phyloP scores from a whole-genome alignment of 2,888 invertebrate genomes.

The Dioctria linearis region DNA sequence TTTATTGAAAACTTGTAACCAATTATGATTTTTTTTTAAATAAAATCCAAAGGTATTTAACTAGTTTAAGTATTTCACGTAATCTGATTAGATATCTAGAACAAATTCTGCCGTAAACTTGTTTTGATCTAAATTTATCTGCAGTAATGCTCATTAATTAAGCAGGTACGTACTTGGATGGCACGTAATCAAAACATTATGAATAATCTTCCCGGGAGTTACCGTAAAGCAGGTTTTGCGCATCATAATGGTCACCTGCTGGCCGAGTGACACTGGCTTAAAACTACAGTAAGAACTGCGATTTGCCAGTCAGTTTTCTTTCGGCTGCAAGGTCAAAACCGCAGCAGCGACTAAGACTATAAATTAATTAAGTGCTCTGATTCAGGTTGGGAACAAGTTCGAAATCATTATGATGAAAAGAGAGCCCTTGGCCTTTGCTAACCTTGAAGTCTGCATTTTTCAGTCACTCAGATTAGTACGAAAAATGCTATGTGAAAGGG shows the following conservation, averaged over 20 bases:
- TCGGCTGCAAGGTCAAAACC: conserved; percentile 9
- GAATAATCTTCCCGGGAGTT: neutral
- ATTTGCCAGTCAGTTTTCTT: neutral
- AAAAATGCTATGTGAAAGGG: conserved; percentile 14
- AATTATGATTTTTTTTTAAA: no score
- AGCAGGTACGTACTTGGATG: no score
- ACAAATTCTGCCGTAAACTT: no score
- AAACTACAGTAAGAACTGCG: neutral
- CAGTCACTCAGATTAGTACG: neutral
- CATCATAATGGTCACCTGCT: conserved; percentile 43
- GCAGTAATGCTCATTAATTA: no score
- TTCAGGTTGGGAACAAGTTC: conserved; percentile 18
- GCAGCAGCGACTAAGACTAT: neutral
- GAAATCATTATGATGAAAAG: neutral
- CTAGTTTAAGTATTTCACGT: no score
- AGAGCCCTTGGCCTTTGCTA: conserved; percentile 29
- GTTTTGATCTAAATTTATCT: no score
- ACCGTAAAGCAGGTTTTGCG: neutral
- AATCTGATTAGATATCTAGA: no score
- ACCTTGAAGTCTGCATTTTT: conserved; percentile 25
- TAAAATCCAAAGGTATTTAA: no score
- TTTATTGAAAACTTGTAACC: no score
- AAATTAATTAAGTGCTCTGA: conserved; percentile 17
- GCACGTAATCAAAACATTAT: conserved; percentile 7
- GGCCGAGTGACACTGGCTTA: conserved; percentile 21